Base-by-base conservation (phyloP, 2,888 invertebrate genomes). In the Drosophila infuscata region DNA sequence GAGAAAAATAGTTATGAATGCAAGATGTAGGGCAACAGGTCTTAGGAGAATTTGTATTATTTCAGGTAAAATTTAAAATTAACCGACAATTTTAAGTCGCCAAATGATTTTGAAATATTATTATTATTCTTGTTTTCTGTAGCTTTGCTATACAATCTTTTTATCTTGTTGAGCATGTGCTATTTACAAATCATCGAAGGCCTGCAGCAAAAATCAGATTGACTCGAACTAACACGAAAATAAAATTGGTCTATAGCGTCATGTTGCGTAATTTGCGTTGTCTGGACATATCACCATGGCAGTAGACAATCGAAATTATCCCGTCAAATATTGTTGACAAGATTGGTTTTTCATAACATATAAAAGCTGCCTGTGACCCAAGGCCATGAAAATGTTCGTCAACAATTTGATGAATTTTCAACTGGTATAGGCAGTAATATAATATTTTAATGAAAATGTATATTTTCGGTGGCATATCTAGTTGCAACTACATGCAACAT, bases 251-350 rank as follows among this genome's bases (percentile, higher is more conserved):
- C 17, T 11, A 15, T 6, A 17, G 49, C 29, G 5, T 33, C 38
- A 41, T 25, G 43, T 36, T 30, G 30, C 20, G 29, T 12, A 17
- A 58, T 33, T 25, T 36, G 29, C 8, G 33, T 20, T 5, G 17
- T 25, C 1, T 36, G 53, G 15, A 43, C 30, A 53, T 67, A 53
- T 67, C 11, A 36, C 66, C 53, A 66, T 67, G 43, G 35, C 53
- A 66, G 25, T 46, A 67, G 66, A 66, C 66, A 36, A 8, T 25
- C 35, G 9, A 32, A 54, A 25, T 46, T 32, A 12, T 12, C 1
- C 20, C 2, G 9, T 2, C 12, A 29, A 29, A 52, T 36, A n/a
- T 66, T 66, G 41, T 35, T 43, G 6, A 43, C 51, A 30, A 4
- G 30, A 20, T 11, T 36, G 9, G 15, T n/a, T n/a, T 20, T 5